Evolutionary conservation across 2,888 invertebrate genomes (phyloP).

Genomic region (Keiferia lycopersicella): DNA sequence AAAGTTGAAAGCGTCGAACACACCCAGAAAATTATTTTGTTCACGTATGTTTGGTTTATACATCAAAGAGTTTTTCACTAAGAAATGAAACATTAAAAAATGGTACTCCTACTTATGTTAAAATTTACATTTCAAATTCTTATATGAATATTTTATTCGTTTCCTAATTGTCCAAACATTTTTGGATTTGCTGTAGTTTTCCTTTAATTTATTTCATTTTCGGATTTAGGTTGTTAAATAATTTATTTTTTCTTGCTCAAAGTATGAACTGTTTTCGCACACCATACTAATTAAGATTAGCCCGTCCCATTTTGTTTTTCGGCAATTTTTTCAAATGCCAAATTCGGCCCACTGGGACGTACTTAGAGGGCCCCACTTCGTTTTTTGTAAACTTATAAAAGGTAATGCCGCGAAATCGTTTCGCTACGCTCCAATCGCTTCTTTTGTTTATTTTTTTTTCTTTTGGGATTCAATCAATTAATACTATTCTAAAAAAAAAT

Average conservation of each 20-base stretch:
- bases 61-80: no score
- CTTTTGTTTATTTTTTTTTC: conserved; percentile 30
- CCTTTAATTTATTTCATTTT: no score
- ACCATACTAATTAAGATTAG: conserved; percentile 73
- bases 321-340: conserved; percentile 68
- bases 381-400: conserved; percentile 38
- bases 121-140: no score
- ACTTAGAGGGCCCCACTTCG: conserved; percentile 49
- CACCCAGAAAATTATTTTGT: no score
- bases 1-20: no score
- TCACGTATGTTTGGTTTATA: no score
- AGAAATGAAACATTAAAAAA: no score
- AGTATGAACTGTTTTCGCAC: conserved; percentile 36
- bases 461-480: background rate
- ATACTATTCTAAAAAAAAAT: background rate
- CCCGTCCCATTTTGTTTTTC: conserved; percentile 58
- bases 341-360: conserved; percentile 57
- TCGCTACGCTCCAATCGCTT: conserved; percentile 42
- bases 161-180: no score
- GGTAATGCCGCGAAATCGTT: conserved; percentile 49
- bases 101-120: no score
- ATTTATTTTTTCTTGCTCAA: background rate
- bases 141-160: no score
- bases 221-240: no score
- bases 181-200: no score